Percentiles rank a stretch among this genome's conserved stretches.
Conservation (phyloP, 2,113 vertebrate species). For the Nycticorax nycticorax region DNA sequence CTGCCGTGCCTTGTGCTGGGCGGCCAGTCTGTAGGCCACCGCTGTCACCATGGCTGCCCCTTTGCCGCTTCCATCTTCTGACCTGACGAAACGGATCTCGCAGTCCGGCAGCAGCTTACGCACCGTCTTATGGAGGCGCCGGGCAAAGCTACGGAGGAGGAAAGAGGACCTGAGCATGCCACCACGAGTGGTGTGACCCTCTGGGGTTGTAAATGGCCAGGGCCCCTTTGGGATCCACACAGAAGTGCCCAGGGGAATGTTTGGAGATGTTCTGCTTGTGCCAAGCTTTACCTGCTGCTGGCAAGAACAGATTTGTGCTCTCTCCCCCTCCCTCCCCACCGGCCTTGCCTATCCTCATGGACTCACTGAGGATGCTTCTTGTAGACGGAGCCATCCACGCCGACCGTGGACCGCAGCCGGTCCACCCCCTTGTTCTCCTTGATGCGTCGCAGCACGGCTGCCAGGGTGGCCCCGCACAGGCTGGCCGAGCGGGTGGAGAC, state of each 20-base stretch:
- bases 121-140: slow-evolving; percentile 89
- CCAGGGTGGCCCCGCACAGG: slow-evolving; percentile 87
- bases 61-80: slow-evolving; percentile 92
- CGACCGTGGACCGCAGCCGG: slow-evolving; percentile 85
- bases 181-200: rapidly evolving
- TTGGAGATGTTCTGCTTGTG: not conserved
- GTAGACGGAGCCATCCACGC: slow-evolving; percentile 92
- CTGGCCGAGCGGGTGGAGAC: slow-evolving; percentile 90
- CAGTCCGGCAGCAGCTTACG: slow-evolving; percentile 89
- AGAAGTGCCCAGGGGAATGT: rapidly evolving
- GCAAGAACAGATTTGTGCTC: not conserved
- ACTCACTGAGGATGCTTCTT: slow-evolving; percentile 96
- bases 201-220: not conserved
- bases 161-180: not conserved
- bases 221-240: not conserved
- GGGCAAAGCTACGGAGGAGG: slow-evolving; percentile 79
- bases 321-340: not conserved
- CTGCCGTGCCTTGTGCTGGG: slow-evolving; percentile 86
- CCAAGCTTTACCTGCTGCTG: rapidly evolving
- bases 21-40: slow-evolving; percentile 87
- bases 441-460: slow-evolving; percentile 87
- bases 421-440: slow-evolving; percentile 91
- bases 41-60: slow-evolving; percentile 97
- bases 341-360: rapidly evolving
- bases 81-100: slow-evolving; percentile 89